Percentiles rank a stretch among this genome's conserved stretches.
These are phyloP conservation scores for Luehdorfia chinensis DNA, from an alignment of 1,140 invertebrate species.

Conservation along the genomic window DNA sequence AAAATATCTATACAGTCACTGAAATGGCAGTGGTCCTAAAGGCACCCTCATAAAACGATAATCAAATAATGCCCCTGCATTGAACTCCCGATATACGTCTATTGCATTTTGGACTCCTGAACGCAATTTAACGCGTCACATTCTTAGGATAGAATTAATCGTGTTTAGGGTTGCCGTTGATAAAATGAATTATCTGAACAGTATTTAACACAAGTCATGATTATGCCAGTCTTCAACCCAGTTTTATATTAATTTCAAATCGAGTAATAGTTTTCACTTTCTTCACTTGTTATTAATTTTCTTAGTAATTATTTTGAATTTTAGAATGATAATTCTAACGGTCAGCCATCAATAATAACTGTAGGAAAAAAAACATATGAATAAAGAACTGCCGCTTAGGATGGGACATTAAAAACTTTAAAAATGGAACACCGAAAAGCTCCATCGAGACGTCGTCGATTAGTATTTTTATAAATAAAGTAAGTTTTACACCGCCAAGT, in stretches of 20 bases:
- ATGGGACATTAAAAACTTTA: constrained; percentile 12
- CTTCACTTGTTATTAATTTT: too few species aligned
- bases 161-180: constrained; percentile 8
- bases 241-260: too few species aligned
- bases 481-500: constrained; percentile 23
- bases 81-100: constrained; percentile 37
- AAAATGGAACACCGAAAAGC: constrained; percentile 30
- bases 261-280: too few species aligned
- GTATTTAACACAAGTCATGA: too few species aligned
- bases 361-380: too few species aligned
- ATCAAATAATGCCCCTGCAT: constrained; percentile 59
- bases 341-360: too few species aligned
- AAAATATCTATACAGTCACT: constrained; percentile 45
- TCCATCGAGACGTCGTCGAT: constrained; percentile 21
- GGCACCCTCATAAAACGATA: constrained; percentile 71
- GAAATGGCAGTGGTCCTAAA: constrained; percentile 63
- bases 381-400: not conserved
- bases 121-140: constrained; percentile 66
- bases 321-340: too few species aligned
- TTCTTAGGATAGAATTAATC: constrained; percentile 37
- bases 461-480: constrained; percentile 27
- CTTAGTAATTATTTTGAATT: too few species aligned
- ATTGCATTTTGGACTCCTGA: constrained; percentile 45
- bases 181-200: too few species aligned
- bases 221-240: too few species aligned